Percentiles rank a stretch among this genome's conserved stretches.
These are phyloP conservation scores for Pangasius krempfi DNA, from an alignment of 2,797 vertebrate genomes.

Conservation along the genomic window DNA sequence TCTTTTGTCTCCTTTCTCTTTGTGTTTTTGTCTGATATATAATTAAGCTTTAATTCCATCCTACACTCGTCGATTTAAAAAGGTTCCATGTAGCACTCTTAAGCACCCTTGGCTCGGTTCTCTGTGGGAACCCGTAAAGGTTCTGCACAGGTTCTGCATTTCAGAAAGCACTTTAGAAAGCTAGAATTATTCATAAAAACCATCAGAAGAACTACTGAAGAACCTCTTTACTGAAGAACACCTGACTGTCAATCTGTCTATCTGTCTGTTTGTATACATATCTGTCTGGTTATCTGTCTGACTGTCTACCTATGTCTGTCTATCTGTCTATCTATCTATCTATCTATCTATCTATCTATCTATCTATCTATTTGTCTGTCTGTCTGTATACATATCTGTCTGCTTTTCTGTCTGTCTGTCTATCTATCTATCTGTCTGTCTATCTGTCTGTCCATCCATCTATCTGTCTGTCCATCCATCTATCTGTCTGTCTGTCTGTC, in stretches of 20 bases:
- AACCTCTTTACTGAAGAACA: neutral
- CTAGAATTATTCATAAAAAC: neutral
- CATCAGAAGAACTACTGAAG: neutral
- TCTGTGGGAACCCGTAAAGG: neutral
- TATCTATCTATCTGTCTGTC: no score
- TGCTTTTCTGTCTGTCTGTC: neutral
- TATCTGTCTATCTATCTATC: neutral
- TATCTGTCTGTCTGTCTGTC: neutral
- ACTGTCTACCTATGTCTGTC: neutral
- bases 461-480: neutral
- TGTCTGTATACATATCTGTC: fast-evolving
- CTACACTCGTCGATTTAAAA: neutral
- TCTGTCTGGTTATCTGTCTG: neutral
- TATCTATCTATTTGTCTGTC: neutral
- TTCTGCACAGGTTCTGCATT: neutral
- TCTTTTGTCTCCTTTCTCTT: neutral
- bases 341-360: no score
- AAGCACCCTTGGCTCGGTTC: neutral
- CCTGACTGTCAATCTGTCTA: neutral
- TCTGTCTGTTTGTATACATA: fast-evolving
- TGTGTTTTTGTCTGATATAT: neutral
- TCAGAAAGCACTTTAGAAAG: neutral
- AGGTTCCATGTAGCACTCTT: neutral
- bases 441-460: neutral
- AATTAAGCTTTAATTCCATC: neutral